Conservation (phyloP, 1,140 invertebrate species). For the Anastrepha obliqua region DNA sequence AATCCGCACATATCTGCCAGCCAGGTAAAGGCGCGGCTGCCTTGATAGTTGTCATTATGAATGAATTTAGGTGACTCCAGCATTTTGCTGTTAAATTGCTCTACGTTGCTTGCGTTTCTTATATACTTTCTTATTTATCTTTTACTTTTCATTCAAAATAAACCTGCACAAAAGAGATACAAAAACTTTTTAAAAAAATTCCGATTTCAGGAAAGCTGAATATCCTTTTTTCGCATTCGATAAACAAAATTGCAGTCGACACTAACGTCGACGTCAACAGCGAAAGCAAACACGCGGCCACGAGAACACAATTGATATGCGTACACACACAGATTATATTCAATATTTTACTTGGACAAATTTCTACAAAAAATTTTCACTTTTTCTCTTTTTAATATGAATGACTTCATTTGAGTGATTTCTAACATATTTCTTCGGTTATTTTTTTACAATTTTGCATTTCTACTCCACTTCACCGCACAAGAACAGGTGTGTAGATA, state of each 20-base stretch:
- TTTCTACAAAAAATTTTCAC: not conserved
- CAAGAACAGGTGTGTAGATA: not conserved
- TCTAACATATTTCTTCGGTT: not conserved
- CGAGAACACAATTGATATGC: not conserved
- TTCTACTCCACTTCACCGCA: not conserved
- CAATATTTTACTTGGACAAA: not conserved
- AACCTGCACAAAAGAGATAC: not conserved
- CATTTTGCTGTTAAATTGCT: constrained; percentile 62
- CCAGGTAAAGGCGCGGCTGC: constrained; percentile 78
- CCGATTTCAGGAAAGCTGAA: not conserved
- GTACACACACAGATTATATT: not conserved
- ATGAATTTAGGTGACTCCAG: constrained; percentile 69
- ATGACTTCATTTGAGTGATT: not conserved
- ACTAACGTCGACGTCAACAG: not conserved
- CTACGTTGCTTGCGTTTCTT: not conserved
- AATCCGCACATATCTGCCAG: constrained; percentile 77
- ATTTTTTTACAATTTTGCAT: not conserved
- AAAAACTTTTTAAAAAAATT: not conserved
- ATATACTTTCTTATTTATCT: constrained; percentile 17
- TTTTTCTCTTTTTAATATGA: no score
- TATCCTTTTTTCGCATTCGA: no score
- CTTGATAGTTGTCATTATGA: constrained; percentile 76
- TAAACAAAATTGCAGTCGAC: not conserved
- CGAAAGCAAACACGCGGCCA: not conserved
- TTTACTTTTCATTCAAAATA: constrained; percentile 41